Evolutionary conservation across 2,797 vertebrate genomes (phyloP).

Genomic region (Oreochromis grahami): DNA sequence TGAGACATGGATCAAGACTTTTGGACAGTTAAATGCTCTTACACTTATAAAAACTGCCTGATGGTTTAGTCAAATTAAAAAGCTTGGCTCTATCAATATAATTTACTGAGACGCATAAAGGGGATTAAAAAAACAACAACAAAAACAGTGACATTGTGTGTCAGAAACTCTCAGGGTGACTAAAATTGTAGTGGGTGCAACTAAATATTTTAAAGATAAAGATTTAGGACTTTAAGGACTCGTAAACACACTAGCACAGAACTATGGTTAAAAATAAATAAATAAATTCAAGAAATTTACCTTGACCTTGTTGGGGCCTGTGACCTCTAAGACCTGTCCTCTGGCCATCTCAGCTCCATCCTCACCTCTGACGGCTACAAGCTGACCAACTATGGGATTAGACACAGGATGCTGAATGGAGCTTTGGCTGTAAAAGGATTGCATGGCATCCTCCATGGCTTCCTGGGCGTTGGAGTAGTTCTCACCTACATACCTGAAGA

Average conservation of each 20-base stretch:
- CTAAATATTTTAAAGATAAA: background rate
- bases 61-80: background rate
- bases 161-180: background rate
- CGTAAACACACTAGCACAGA: background rate
- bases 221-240: background rate
- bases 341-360: slow-evolving; percentile 84
- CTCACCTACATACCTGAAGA: slow-evolving; percentile 86
- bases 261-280: background rate
- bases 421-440: slow-evolving; percentile 76
- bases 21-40: background rate
- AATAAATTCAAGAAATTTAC: slow-evolving; percentile 46
- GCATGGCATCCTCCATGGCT: slow-evolving; percentile 88
- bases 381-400: slow-evolving; percentile 74
- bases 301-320: slow-evolving; percentile 76
- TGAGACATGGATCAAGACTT: background rate
- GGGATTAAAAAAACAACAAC: background rate
- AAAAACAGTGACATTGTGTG: background rate
- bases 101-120: background rate
- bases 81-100: background rate
- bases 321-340: slow-evolving; percentile 78
- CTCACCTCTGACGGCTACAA: slow-evolving; percentile 83
- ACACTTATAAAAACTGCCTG: background rate
- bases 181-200: background rate
- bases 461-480: slow-evolving; percentile 89
- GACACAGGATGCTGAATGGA: slow-evolving; percentile 29